Evolutionary conservation across 2,888 invertebrate genomes (phyloP), one percentile per base, ranked within the genome.

Genomic region (Creontiades dilutus): DNA sequence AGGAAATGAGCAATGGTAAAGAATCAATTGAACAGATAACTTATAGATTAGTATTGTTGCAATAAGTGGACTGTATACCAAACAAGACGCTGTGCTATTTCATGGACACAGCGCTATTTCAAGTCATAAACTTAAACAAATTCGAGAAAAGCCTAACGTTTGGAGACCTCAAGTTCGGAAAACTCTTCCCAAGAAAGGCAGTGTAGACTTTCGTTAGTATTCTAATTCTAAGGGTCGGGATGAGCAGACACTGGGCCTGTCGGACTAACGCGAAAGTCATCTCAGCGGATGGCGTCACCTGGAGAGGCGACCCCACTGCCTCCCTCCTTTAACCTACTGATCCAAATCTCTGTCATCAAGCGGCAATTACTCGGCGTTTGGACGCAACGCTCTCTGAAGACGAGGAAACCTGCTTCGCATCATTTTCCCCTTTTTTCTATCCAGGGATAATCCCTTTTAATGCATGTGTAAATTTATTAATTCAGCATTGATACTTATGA

Each of bases 261-360:
- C 23, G 68, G 27, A 23, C 19, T 68, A 68, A 68, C 27, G 19
- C 68, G 68, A 68, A 68, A 68, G 68, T 68, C 68, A 68, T 68
- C 68, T 12, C 68, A 23, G 68, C 27, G 68, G 68, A 68, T 68
- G 68, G 68, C 68, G 68, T 68, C 68, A 68, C 68, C 68, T 68
- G 68, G 68, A 7, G 68, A 3, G 19, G 68, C 23, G 19, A 23
- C 68, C 68, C 23, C 23, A 0, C 11, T n/a, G 7, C n/a, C 57
- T n/a, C 19, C 57, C 57, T 57, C 57, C 57, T n/a, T 57, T 68
- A 68, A 68, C 68, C 68, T 68, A 68, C 68, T 68, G 68, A 68
- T 68, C 68, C 68, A 68, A 68, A 68, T 68, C 68, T 68, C 68
- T 68, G 68, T 68, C 68, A 68, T 68, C 68, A 68, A 68, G 68